Percentiles rank a stretch among this genome's conserved stretches.
Conservation (phyloP, 2,797 vertebrate genomes). For the Pseudochirops cupreus region DNA sequence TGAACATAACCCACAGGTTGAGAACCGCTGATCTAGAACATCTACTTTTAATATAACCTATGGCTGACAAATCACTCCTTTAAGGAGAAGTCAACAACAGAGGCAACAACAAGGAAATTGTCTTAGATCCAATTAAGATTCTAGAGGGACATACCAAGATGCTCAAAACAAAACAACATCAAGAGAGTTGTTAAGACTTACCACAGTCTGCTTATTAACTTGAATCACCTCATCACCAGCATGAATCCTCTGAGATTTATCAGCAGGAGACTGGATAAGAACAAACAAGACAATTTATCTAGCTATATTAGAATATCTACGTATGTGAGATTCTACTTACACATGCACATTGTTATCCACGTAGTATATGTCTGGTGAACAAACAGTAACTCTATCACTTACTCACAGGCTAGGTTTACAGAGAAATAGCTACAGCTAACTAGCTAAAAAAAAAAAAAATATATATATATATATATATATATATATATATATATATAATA, state of each 20-base stretch:
- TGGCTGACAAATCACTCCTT: neutral
- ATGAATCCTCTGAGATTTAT: constrained; percentile 95
- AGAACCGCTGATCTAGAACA: neutral
- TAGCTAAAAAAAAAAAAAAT: no score
- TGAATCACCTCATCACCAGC: constrained; percentile 97
- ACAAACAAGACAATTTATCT: constrained; percentile 56
- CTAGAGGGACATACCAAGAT: neutral
- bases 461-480: neutral
- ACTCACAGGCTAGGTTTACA: neutral
- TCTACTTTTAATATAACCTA: neutral
- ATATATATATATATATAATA: no score
- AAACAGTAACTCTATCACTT: neutral
- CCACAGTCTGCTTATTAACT: constrained; percentile 97
- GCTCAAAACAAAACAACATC: neutral
- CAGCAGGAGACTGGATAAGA: constrained; percentile 92
- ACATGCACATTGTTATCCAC: neutral
- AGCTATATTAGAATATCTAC: neutral
- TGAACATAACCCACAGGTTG: no score
- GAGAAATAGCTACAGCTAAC: neutral
- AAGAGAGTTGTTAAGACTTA: constrained; percentile 82
- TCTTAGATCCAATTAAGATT: neutral
- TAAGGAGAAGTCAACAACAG: neutral
- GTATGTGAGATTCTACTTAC: neutral
- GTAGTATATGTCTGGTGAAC: neutral
- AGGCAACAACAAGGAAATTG: neutral